Conservation (phyloP, 1,140 invertebrate genomes). For the Diabrotica undecimpunctata region DNA sequence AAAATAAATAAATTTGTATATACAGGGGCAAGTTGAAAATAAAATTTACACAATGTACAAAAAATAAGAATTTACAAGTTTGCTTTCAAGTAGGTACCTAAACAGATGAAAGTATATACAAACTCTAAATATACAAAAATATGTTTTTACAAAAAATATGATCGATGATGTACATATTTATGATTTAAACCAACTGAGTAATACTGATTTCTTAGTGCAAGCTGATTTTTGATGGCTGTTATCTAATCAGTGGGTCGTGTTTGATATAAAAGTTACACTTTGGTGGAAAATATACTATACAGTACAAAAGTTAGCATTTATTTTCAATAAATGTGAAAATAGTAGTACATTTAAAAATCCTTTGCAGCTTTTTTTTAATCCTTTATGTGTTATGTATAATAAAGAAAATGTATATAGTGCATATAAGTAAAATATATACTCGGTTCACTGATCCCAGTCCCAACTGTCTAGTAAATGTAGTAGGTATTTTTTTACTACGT, state of each 20-base stretch:
- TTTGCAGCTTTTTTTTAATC: too few species aligned
- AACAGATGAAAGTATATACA: slow-evolving; percentile 31
- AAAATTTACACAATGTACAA: slow-evolving; percentile 36
- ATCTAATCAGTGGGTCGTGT: background rate
- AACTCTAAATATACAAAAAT: slow-evolving; percentile 30
- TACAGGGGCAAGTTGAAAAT: slow-evolving; percentile 34
- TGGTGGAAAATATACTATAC: too few species aligned
- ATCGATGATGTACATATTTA: slow-evolving; percentile 27
- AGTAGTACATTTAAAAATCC: too few species aligned
- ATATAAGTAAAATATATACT: too few species aligned
- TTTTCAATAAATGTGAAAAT: too few species aligned
- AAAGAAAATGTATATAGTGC: too few species aligned
- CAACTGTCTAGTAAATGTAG: too few species aligned
- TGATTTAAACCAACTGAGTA: slow-evolving; percentile 34
- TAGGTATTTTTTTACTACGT: too few species aligned
- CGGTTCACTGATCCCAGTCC: too few species aligned
- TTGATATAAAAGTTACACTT: background rate
- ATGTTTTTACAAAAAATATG: slow-evolving; percentile 35
- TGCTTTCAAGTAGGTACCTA: slow-evolving; percentile 33
- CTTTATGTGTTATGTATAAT: too few species aligned
- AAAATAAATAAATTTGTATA: slow-evolving; percentile 23
- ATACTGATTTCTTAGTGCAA: slow-evolving; percentile 37
- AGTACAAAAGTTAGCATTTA: too few species aligned
- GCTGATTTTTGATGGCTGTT: slow-evolving; percentile 18
- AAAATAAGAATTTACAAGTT: slow-evolving; percentile 33